phyloP scores from a whole-genome alignment of 2,113 vertebrate species.

The Malurus alboscapulatus region DNA sequence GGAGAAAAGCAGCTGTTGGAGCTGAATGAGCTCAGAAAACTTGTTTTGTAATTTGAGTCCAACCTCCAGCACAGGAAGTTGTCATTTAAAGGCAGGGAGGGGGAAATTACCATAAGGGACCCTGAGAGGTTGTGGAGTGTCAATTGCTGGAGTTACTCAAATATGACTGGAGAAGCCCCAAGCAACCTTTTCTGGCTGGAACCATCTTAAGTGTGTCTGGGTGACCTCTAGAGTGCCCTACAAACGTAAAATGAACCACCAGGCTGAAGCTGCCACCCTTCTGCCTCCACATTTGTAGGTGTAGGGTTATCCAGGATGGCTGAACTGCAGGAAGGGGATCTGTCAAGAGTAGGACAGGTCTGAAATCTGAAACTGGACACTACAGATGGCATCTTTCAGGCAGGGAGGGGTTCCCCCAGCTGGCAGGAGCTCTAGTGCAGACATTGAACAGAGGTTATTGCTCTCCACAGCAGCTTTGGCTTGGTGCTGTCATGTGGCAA shows the following conservation, averaged over 20 bases:
- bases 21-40: neutral
- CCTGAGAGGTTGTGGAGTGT: neutral
- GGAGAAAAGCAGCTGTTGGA: neutral
- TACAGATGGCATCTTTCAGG: neutral
- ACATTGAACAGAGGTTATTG: accelerated
- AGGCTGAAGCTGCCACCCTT: neutral
- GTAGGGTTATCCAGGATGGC: neutral
- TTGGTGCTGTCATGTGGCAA: neutral
- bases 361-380: neutral
- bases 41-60: neutral
- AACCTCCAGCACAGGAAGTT: neutral
- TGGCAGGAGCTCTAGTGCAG: neutral
- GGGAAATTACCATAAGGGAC: accelerated
- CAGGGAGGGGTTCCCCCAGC: neutral
- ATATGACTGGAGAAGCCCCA: neutral
- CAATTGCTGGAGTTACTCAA: neutral
- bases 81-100: neutral
- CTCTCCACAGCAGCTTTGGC: neutral
- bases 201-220: neutral
- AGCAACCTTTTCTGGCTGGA: neutral
- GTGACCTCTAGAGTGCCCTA: neutral
- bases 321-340: neutral
- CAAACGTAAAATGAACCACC: neutral
- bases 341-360: neutral
- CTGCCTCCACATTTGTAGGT: neutral